Base-by-base conservation (phyloP, 2,888 invertebrate genomes). In the Agrilus biguttatus region DNA sequence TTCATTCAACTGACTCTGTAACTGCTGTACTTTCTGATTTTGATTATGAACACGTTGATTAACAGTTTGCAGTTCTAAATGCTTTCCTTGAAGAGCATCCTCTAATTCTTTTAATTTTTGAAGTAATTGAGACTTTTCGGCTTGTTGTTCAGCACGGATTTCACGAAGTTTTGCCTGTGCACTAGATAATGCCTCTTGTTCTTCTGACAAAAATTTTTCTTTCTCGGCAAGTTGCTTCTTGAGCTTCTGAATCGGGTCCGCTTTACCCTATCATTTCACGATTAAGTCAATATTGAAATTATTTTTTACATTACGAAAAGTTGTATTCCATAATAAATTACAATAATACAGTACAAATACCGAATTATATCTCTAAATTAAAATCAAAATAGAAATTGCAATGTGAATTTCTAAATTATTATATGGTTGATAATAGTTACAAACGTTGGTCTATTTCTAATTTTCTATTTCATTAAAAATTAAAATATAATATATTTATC, bases 161-260 rank as follows among this genome's bases (percentile, higher is more conserved):
- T 90, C 89, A 52, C 83, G 82, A 37, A 90, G 59, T 62, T 86
- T 88, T 33, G 76, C 78, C 55, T 85, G 86, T 10, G 83, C 74
- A 5, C 83, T 81, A 53, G 77, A 72, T 2, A 83, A 77, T 0
- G 83, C 79, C 55, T 85, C 82, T 49, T 82, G 76, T 57, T 86
- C 83, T 49, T 85, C 85, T 3, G 72, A 64, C 5, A 88, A 63
- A 1, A 78, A 75, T 53, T 83, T 83, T 53, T 89, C 90, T 57
- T 86, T 88, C 51, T 92, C 91, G 17, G 85, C 83, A 23, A 93
- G 68, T 63, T 92, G 90, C 54, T 87, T 90, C 64, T 86, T 88
- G 53, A 92, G 61, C 57, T 86, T 84, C 52, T 85, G 83, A 49
- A 89, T 77, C 1, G 89, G 86, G 63, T 92, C 91, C 39, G 83